Base-by-base conservation (phyloP, 2,888 invertebrate genomes). In the Archaeoteleia sp. region DNA sequence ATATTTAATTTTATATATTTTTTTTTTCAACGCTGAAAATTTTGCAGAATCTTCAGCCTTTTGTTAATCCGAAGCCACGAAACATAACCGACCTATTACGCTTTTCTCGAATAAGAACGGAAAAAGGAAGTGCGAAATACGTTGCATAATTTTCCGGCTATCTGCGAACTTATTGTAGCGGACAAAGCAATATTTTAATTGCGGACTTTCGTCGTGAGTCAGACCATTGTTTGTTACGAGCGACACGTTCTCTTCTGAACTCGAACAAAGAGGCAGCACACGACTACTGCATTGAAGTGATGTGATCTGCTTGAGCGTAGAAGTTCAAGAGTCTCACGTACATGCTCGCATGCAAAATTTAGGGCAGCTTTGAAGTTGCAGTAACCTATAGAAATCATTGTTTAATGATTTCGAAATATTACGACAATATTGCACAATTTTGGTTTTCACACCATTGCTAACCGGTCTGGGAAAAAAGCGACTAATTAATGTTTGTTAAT, bases 161-260 rank as follows among this genome's bases (percentile, higher is more conserved):
- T 35, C 54, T 39, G 53, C 30, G 10, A 25, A 40, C 39, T 12
- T 40, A 45, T 46, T 53, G 49, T 39, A 54, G 42, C 54, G 27
- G 35, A 35, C 35, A 13, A 23, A 23, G 12, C 17, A 63, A 68
- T 51, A 58, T 68, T 63, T 43, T 58, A 55, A 60, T 68, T 68
- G 60, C 54, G 25, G 49, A 39, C 51, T 35, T 69, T 65, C 51
- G 60, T 60, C 35, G 37, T 63, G 63, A 68, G 48, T 68, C 67
- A 58, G 54, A 5, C 40, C 23, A 57, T 46, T 46, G 46, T 57
- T 57, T 57, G 45, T 45, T 45, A 37, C 54, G 37, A 55, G 37
- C 40, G 15, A 40, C 35, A 37, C 37, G 30, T 46, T 46, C 37
- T 17, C 35, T 17, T 37, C 35, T 43, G 45, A 37, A 29, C 27